Percentiles rank a stretch among this genome's conserved stretches.
Evolutionary conservation across 2,113 vertebrate genomes (phyloP).

Genomic region (Chamaetylas fuelleborni): DNA sequence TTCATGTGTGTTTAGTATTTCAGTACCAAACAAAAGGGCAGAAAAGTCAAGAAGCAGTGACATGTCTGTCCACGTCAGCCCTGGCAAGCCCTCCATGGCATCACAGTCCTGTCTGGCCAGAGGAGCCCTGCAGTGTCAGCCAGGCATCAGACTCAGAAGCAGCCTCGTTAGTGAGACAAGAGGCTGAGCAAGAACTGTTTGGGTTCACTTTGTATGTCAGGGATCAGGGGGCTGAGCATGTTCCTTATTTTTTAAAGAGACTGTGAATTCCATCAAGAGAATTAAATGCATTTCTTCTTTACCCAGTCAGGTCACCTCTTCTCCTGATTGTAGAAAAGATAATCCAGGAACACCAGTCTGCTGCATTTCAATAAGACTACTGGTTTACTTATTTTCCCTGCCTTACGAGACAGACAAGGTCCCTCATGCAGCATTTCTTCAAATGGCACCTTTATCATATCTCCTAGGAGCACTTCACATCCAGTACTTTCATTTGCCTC

Average conservation of each 20-base stretch:
- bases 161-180: not conserved
- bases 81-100: not conserved
- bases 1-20: not conserved
- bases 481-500: not conserved
- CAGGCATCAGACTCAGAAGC: not conserved
- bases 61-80: not conserved
- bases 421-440: not conserved
- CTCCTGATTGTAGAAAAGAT: not conserved
- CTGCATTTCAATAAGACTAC: not conserved
- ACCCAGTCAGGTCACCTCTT: not conserved
- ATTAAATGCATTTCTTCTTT: not conserved
- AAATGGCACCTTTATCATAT: not conserved
- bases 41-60: not conserved
- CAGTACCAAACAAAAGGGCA: not conserved
- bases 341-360: not conserved
- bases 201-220: not conserved
- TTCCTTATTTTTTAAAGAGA: not conserved
- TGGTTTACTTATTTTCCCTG: not conserved
- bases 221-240: not conserved
- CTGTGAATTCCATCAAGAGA: not conserved
- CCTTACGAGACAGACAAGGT: not conserved
- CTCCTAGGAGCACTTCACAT: not conserved
- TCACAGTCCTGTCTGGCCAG: not conserved
- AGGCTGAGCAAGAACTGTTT: not conserved
- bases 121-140: not conserved